Percentiles rank a stretch among this genome's conserved stretches.
Conservation (phyloP, 2,797 vertebrate species). For the Enteromius treurensis region DNA sequence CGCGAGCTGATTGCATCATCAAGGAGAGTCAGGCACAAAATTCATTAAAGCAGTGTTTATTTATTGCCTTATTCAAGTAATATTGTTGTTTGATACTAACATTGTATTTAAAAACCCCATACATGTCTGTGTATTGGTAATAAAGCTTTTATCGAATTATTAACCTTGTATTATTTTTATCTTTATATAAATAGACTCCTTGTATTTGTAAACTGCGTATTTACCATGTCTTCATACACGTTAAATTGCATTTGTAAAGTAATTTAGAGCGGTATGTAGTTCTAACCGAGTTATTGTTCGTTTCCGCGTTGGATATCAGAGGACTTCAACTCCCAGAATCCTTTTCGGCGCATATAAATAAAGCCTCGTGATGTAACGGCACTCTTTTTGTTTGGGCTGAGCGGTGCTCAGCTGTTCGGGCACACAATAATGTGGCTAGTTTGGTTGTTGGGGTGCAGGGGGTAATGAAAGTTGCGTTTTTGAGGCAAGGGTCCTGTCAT, state of each 20-base stretch:
- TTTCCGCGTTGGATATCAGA: not conserved
- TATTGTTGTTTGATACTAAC: not conserved
- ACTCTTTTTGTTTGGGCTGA: not conserved
- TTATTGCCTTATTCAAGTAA: not conserved
- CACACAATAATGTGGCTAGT: not conserved
- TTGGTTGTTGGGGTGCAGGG: not conserved
- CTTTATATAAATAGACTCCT: not conserved
- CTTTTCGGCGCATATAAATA: slow-evolving; percentile 4
- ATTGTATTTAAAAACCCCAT: not conserved
- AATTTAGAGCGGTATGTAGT: not conserved
- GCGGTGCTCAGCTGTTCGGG: not conserved
- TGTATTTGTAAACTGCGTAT: not conserved
- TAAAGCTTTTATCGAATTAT: not conserved
- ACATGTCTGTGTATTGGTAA: not conserved
- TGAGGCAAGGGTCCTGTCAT: not conserved
- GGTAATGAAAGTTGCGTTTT: not conserved
- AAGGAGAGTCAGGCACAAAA: not conserved
- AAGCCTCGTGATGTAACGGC: slow-evolving; percentile 28
- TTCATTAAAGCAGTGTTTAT: not conserved
- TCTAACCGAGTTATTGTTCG: not conserved
- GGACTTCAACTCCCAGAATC: slow-evolving; percentile 18
- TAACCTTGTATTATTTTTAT: not conserved
- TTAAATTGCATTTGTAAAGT: not conserved
- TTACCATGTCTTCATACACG: not conserved
- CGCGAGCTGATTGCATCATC: slow-evolving; percentile 18